Conservation (phyloP, 1,140 invertebrate species). For the Eulimnadia texana region DNA sequence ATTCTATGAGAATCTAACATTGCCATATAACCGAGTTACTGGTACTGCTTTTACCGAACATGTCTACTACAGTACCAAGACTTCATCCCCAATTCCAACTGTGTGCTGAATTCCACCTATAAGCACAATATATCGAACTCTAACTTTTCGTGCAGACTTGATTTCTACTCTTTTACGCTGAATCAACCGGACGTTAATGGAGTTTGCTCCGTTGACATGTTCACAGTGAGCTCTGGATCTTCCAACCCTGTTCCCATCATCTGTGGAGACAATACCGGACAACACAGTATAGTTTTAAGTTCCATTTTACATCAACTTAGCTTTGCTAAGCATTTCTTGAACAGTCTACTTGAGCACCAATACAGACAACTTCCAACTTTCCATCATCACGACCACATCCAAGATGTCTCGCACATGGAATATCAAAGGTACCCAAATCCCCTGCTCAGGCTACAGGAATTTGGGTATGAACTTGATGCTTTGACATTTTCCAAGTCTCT, state of each 20-base stretch:
- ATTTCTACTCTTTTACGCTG: conserved; percentile 7
- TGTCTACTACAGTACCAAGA: too few species aligned
- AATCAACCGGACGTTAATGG: conserved; percentile 4
- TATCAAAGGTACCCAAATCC: conserved; percentile 20
- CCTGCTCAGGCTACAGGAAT: conserved; percentile 11
- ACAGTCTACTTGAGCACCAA: conserved; percentile 2
- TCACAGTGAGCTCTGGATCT: conserved; percentile 1
- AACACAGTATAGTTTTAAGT: conserved; percentile 7
- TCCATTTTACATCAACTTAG: background rate
- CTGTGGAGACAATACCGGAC: conserved; percentile 7
- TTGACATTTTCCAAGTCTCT: background rate
- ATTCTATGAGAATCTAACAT: background rate
- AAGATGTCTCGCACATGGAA: conserved; percentile 22
- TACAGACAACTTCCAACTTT: conserved; percentile 8
- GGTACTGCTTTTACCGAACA: background rate
- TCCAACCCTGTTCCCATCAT: conserved; percentile 10
- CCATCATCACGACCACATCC: conserved; percentile 20
- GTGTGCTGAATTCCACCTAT: too few species aligned
- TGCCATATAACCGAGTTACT: background rate
- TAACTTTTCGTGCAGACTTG: background rate
- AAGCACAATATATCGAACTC: background rate
- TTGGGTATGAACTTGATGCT: too few species aligned
- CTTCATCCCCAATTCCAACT: too few species aligned
- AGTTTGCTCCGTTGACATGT: conserved; percentile 4
- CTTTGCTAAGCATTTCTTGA: background rate